Evolutionary conservation across 2,113 vertebrate species (phyloP), one percentile per base, ranked within the genome.

Genomic region (Hippocampus abdominalis): DNA sequence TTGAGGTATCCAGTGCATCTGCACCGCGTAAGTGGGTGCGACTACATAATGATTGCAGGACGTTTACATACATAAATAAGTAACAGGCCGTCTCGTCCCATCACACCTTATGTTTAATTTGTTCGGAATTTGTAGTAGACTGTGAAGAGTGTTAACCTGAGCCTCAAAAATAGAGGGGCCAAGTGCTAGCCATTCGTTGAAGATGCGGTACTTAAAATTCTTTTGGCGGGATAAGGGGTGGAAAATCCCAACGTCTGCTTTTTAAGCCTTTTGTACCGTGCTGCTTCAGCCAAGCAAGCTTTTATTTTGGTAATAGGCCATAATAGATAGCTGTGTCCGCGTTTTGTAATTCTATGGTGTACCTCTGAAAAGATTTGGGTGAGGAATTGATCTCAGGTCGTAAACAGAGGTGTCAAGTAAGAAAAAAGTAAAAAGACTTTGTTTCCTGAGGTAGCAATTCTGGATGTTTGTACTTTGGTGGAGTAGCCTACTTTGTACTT

Each of bases 1-100:
- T 86, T 84, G 83, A 84, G 84, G 79, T 80, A 77, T 89, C 81
- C 88, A 89, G 89, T 86, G 89, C 89, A 89, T 78, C 87, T 87
- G 76, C 68, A 60, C 81, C 21, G 72, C 83, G 65, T 81, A 75
- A 57, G 49, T 64, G 74, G 69, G 51, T 32, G 27, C 18, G 15
- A 32, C 78, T 56, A 64, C 29, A 32, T 20, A 4, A 71, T 78
- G 78, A 68, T 68, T 75, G 56, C 73, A 51, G 60, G 72, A 65
- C 68, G 75, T 73, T 71, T 53, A 39, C 51, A 3, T 73, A 53
- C 1, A 20, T 23, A 42, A 42, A 64, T 44, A 42, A 63, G 21
- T 42, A 40, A 42, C 49, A 87, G 69, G 3, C 80, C 69, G 75
- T 66, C 29, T 73, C 64, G 27, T 66, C 68, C 79, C 78, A 54